Evolutionary conservation across 2,888 invertebrate genomes (phyloP), one percentile per base, ranked within the genome.

Genomic region (Andrena camellia): DNA sequence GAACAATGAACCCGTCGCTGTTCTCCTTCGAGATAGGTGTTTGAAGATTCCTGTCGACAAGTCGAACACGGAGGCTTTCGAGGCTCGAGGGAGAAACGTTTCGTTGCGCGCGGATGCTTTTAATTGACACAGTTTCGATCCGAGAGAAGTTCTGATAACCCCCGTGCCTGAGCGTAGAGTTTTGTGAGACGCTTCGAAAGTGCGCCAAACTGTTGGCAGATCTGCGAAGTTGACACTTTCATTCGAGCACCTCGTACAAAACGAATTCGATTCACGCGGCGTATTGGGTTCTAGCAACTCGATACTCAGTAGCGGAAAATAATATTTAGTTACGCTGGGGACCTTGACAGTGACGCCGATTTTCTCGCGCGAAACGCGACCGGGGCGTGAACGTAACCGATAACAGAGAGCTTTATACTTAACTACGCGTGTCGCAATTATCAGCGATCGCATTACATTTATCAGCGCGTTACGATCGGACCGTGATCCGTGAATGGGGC

Each of bases 1-100:
- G 83, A 70, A 78, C 83, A 78, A 78, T 78, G 82, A 74, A 57
- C 57, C 59, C 69, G 52, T 81, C 68, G 74, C 73, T 74, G 63
- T 60, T 81, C 64, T 26, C 54, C 35, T 75, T 66, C 69, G 67
- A 48, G 67, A 74, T 48, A 66, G 50, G 35, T 54, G 50, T 23
- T 59, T 50, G 68, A 68, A 62, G 31, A 75, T 62, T 23, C 62
- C 54, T 33, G 23, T 52, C 52, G 63, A 69, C 69, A 66, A 73
- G 64, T 69, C 73, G 13, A 48, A 73, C 68, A 80, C 59, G 73
- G 48, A 42, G 54, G 20, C 57, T 33, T n/a, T 50, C 42, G 42
- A 66, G 72, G 63, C 31, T 70, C 20, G 54, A 42, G 54, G 62
- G 66, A 31, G 71, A 17, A 71, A 71, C 48, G 59, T 62, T 57